Evolutionary conservation across 2,888 invertebrate genomes (phyloP), one percentile per base, ranked within the genome.

Genomic region (Lasioglossum vierecki): DNA sequence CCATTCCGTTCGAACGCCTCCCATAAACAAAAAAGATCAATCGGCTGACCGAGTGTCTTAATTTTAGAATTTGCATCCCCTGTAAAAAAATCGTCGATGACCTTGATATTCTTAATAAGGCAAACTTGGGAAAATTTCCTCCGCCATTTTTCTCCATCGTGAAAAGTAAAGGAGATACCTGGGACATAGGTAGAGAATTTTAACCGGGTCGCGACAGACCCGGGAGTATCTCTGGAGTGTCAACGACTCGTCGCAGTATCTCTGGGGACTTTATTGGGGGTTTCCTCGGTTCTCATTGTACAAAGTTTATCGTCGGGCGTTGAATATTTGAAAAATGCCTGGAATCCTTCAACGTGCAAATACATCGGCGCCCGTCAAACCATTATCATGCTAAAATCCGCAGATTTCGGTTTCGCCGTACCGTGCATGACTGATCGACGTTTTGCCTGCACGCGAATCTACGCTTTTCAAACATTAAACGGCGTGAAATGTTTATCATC

Each of bases 311-410:
- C 79, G 77, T 71, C 46, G 35, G 73, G 30, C 63, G 71, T 44
- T 30, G 73, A 44, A 78, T 75, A 81, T 81, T 68, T 79, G 86
- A 71, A 86, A 81, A 86, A 77, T 77, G 74, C 71, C 77, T 71
- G 71, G 73, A 80, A 86, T 80, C 72, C 85, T 85, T 85, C 76
- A 80, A 71, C 76, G 63, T 68, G 46, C 46, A 76, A 57, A 82
- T 75, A 79, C 57, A 82, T 84, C 63, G 76, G 22, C 46, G 30
- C 39, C 39, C 53, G 71, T 57, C 76, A 13, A 66, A 77, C 83
- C 73, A 83, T 87, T 87, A 80, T 66, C 53, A 86, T 80, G 86
- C 79, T 81, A 87, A 86, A 87, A 83, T 83, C 86, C 76, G 8
- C 44, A 74, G 80, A 83, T 83, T 83, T 79, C 73, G 30, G 60